phyloP scores from a whole-genome alignment of 2,888 invertebrate genomes.

The Tenthredo notha region DNA sequence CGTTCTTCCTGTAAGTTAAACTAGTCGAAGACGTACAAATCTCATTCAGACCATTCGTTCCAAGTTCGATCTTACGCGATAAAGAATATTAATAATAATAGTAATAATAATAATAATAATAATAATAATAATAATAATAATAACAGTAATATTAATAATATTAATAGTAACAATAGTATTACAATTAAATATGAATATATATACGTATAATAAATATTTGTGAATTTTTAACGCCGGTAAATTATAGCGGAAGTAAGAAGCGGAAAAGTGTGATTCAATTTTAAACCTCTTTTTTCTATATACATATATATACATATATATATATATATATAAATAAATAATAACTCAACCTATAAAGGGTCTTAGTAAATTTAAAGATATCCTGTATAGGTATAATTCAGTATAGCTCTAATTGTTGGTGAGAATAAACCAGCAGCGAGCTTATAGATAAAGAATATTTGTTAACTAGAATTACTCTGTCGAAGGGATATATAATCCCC shows the following conservation, averaged over 20 bases:
- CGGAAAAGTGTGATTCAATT: slow-evolving; percentile 47
- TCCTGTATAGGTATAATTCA: background rate
- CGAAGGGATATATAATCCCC: background rate
- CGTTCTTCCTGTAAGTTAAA: slow-evolving; percentile 31
- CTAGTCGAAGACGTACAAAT: slow-evolving; percentile 32
- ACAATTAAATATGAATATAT: background rate
- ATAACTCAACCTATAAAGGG: slow-evolving; percentile 8
- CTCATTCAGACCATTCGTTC: slow-evolving; percentile 45
- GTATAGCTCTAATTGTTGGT: background rate
- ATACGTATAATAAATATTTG: slow-evolving; percentile 39
- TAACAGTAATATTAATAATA: background rate
- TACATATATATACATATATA: slow-evolving; percentile 3
- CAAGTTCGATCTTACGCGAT: slow-evolving; percentile 49
- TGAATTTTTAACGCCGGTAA: slow-evolving; percentile 49
- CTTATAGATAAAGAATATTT: background rate
- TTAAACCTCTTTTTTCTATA: slow-evolving; percentile 40
- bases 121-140: background rate
- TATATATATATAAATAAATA: slow-evolving; percentile 4
- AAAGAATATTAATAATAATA: slow-evolving; percentile 22
- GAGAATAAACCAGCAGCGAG: background rate
- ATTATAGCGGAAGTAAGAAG: slow-evolving; percentile 14
- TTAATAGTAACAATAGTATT: slow-evolving; percentile 35
- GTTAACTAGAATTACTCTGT: background rate
- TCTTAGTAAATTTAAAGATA: slow-evolving; percentile 8
- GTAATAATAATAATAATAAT: background rate